phyloP scores from a whole-genome alignment of 2,888 invertebrate genomes.

The Argyresthia albistria region DNA sequence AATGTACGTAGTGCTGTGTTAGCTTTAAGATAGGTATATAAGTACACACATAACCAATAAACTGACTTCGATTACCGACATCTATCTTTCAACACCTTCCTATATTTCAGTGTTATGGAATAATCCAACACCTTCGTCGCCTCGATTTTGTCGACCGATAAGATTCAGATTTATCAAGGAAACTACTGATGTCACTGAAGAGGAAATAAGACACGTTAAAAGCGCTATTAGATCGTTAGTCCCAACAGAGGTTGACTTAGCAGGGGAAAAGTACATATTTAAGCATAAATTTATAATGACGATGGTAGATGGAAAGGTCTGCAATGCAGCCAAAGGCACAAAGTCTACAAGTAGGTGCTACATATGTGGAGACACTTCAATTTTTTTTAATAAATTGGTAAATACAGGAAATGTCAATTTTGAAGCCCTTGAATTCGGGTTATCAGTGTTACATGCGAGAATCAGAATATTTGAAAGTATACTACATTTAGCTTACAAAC shows the following conservation, averaged over 20 bases:
- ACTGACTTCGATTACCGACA: no score
- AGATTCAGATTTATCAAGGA: constrained; percentile 18
- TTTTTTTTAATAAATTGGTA: constrained; percentile 4
- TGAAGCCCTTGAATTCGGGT: constrained; percentile 3
- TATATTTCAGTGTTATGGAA: no score
- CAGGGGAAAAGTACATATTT: not conserved
- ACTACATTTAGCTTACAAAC: constrained; percentile 7
- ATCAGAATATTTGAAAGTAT: constrained; percentile 5
- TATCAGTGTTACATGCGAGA: constrained; percentile 7
- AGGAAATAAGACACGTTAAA: constrained; percentile 15
- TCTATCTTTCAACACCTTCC: no score
- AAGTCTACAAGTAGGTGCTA: not conserved
- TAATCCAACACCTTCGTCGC: constrained; percentile 18
- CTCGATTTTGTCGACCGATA: constrained; percentile 21
- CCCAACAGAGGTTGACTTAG: not conserved
- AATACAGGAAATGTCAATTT: not conserved
- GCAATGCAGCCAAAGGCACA: constrained; percentile 7
- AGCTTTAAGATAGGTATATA: no score
- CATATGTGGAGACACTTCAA: not conserved
- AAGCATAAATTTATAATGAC: constrained; percentile 2
- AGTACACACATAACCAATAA: no score
- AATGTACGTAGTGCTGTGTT: no score
- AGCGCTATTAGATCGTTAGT: not conserved
- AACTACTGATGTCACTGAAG: constrained; percentile 14
- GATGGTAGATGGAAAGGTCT: constrained; percentile 4